Evolutionary conservation across 2,797 vertebrate genomes (phyloP), one percentile per base, ranked within the genome.

Genomic region (Sebastiscus albofasciatus): DNA sequence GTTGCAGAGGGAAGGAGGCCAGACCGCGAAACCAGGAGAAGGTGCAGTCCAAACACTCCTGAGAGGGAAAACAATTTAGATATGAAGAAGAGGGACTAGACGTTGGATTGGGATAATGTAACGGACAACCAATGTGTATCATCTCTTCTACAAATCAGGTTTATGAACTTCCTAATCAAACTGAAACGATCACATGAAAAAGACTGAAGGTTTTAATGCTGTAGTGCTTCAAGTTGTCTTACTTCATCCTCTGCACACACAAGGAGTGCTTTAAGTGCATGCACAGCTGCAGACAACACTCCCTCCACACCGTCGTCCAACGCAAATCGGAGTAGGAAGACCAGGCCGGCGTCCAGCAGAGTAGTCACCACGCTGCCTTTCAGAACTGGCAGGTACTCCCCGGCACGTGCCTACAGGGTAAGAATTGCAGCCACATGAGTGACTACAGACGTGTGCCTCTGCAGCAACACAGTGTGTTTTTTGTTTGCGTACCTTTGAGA

Each of bases 291-390:
- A 73, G 97, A 96, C 80, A 98, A 96, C 83, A 97, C 98, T 54
- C 96, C 97, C 60, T 98, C 97, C 75, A 97, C 95, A 0, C 94
- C 36, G 70, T 99, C 97, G 27, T 99, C 99, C 95, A 99, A 85
- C 0, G 97, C 97, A 89, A 98, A 99, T 77, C 99, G 97, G 55
- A 99, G 94, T 78, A 99, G 90, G 94, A 99, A 99, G 60, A 99
- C 95, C 86, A 99, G 97, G 9, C 99, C 98, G 2, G 98, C 98
- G 22, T 99, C 99, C 16, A 99, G 95, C 71, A 99, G 94, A 27
- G 97, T 96, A 31, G 89, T 90, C 71, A 95, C 77, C 76, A 99
- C 29, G 1, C 95, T 98, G 84, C 96, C 97, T 74, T 94, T 97
- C 71, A 99, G 84, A 1, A 66, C 90, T 2, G 95, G 93, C 22